These are phyloP conservation scores for Ameiurus melas DNA, from an alignment of 2,113 vertebrate genomes.

Conservation along the genomic window DNA sequence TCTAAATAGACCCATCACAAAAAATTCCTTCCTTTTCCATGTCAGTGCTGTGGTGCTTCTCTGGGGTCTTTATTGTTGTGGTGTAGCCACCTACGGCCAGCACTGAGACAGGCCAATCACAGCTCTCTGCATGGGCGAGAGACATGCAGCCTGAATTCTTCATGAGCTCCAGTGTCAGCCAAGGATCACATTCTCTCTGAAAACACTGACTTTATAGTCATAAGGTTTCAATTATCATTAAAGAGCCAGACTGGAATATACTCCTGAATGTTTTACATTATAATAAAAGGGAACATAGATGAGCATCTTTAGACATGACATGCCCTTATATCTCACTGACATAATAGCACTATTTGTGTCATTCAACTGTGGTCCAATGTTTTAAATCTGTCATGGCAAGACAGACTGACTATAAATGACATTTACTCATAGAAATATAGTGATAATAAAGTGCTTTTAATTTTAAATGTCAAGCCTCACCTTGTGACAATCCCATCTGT, in stretches of 20 bases:
- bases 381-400: neutral
- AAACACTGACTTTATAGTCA: conserved; percentile 17
- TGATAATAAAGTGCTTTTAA: neutral
- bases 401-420: no score
- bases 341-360: neutral
- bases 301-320: neutral
- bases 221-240: conserved; percentile 23
- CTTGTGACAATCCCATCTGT: neutral
- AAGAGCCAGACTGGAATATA: neutral
- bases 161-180: conserved; percentile 14
- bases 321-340: neutral
- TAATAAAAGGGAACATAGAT: neutral
- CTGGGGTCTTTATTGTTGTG: conserved; percentile 25
- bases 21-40: conserved; percentile 57
- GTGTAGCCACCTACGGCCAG: conserved; percentile 7
- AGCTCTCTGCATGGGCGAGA: conserved; percentile 37
- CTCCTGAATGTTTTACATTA: neutral
- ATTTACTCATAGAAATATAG: neutral
- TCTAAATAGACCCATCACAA: conserved; percentile 50
- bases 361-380: neutral
- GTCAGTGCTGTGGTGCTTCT: conserved; percentile 33
- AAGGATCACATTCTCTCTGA: conserved; percentile 25
- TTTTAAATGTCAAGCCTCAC: neutral
- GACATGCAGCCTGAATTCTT: conserved; percentile 40
- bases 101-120: conserved; percentile 35